Base-by-base conservation (phyloP, 2,888 invertebrate genomes). In the Zonitis immaculata region DNA sequence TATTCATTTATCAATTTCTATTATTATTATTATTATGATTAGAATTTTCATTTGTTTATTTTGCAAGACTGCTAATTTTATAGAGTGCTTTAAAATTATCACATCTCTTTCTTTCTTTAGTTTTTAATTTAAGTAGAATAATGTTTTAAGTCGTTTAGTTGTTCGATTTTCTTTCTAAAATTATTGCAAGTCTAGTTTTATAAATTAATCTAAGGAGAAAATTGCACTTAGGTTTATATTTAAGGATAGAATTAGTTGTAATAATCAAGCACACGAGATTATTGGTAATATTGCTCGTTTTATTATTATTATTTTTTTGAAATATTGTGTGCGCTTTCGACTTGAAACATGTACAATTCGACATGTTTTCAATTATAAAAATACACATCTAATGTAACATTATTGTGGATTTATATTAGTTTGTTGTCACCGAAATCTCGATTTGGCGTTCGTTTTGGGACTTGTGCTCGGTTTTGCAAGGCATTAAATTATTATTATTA, bases 61-160 rank as follows among this genome's bases (percentile, higher is more conserved):
- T 49, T 44, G 51, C 54, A 55, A 55, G 55, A 55, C 55, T 55
- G 55, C 49, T 55, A 45, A 55, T 55, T 55, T 55, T 51, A 44
- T 51, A 55, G 44, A 35, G 35, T 35, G 35, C 35, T 35, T 35
- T 16, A 32, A 11, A 9, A 18, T 3, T 35, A 35, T 35, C 35
- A 35, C 35, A 35, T 35, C n/a, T n/a, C n/a, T n/a, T n/a, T n/a
- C n/a, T n/a, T n/a, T n/a, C n/a, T 35, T 18, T 35, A 35, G 35
- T 35, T 35, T 16, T 1, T 16, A 16, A 35, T 14, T 7, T 32
- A 35, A 35, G 35, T 35, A n/a, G n/a, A 18, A 35, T 35, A 22
- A 22, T 22, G 22, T n/a, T n/a, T n/a, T 22, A 22, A 22, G 22
- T 22, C 22, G 22, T 22, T 4, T 32, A 16, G 16, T 35, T 16